Conservation (phyloP, 2,797 vertebrate species). For the Sebastes kiyomatsui region DNA sequence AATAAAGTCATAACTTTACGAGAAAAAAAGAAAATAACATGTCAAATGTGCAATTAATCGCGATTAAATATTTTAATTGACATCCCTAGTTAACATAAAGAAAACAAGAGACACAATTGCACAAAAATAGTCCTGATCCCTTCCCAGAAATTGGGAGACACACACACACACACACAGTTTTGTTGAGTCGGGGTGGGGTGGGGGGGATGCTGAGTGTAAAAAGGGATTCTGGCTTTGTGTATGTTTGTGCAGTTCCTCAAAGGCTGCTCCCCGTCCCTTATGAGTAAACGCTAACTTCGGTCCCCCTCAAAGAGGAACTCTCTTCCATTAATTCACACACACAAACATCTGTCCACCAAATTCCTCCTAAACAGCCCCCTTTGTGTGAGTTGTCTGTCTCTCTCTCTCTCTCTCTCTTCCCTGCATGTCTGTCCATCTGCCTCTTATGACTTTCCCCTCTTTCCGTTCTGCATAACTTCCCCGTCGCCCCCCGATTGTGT, state of each 20-base stretch:
- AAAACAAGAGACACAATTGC: too few species aligned
- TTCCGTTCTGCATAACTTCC: conserved; percentile 15
- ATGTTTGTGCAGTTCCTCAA: too few species aligned
- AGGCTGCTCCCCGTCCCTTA: conserved; percentile 26
- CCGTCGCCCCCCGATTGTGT: conserved; percentile 16
- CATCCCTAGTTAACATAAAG: too few species aligned
- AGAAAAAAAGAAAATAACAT: too few species aligned
- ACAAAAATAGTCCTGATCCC: too few species aligned
- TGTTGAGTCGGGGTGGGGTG: neutral
- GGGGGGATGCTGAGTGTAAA: neutral
- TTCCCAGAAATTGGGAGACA: too few species aligned
- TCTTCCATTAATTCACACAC: conserved; percentile 40
- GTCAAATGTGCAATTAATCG: too few species aligned
- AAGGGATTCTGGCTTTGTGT: too few species aligned
- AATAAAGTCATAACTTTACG: too few species aligned
- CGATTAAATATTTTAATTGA: too few species aligned
- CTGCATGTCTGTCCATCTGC: conserved; percentile 9
- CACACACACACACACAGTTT: neutral
- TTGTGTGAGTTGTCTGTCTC: conserved; percentile 4
- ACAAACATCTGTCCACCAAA: conserved; percentile 58
- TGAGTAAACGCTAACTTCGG: conserved; percentile 59
- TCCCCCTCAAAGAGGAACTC: conserved; percentile 38
- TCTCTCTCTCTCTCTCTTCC: neutral
- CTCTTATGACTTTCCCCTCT: conserved; percentile 4
- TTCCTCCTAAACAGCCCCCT: conserved; percentile 35